Evolutionary conservation across 2,888 invertebrate genomes (phyloP).

Genomic region (Eutolmus rufibarbis): DNA sequence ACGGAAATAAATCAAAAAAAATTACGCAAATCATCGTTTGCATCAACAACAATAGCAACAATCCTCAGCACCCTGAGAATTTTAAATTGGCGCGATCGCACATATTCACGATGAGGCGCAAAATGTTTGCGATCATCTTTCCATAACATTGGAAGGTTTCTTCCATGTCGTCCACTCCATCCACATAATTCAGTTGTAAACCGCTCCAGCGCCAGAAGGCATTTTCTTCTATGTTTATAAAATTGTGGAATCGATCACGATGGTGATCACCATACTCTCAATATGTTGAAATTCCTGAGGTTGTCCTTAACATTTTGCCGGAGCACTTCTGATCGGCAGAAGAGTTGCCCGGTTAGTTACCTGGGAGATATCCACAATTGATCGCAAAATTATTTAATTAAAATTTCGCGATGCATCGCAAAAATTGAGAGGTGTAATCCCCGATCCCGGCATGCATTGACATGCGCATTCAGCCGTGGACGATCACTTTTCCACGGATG

Average conservation of each 20-base stretch:
- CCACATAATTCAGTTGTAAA: background rate
- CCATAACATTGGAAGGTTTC: background rate
- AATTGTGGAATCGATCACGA: constrained; percentile 16
- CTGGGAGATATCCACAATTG: background rate
- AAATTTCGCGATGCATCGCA: background rate
- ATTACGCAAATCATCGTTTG: background rate
- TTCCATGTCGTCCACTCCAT: background rate
- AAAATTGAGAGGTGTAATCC: constrained; percentile 2
- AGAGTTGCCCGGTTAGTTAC: background rate
- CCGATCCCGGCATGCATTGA: background rate
- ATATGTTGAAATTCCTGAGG: constrained; percentile 33
- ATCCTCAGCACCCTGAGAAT: background rate
- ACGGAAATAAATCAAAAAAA: background rate
- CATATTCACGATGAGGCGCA: background rate
- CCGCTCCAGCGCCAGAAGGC: background rate
- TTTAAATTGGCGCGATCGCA: constrained; percentile 5
- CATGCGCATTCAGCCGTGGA: background rate
- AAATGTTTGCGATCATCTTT: background rate
- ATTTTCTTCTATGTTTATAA: background rate
- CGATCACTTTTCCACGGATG: constrained; percentile 12
- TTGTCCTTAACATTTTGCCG: constrained; percentile 44
- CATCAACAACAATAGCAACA: background rate
- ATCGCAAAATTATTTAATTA: constrained; percentile 35
- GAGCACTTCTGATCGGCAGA: background rate
- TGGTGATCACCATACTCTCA: constrained; percentile 4